phyloP scores from a whole-genome alignment of 2,797 vertebrate genomes.

The Scolopax bukidnonensis region DNA sequence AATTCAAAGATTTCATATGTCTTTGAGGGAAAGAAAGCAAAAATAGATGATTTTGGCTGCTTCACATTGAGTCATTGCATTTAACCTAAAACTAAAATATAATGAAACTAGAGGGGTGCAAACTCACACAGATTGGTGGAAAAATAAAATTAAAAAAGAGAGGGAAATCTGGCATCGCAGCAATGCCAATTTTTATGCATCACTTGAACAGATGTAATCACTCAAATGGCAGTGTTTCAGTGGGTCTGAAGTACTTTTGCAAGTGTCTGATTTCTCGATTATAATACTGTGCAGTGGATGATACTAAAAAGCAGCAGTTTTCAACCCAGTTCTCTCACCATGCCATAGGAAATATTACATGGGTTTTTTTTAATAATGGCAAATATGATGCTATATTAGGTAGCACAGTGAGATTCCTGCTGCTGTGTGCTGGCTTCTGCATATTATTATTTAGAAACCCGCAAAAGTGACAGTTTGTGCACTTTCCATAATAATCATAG shows the following conservation, averaged over 20 bases:
- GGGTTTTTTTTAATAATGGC: not conserved
- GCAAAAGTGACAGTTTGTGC: not conserved
- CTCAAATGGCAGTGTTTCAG: constrained; percentile 59
- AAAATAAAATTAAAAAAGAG: not conserved
- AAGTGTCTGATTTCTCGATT: not conserved
- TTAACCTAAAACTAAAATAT: not conserved
- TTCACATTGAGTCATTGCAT: not conserved
- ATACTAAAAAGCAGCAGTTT: not conserved
- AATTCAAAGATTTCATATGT: not conserved
- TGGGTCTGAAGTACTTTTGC: not conserved
- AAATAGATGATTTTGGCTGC: not conserved
- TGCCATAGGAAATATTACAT: not conserved
- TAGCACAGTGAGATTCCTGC: not conserved
- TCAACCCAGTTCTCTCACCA: not conserved
- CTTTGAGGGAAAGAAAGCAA: not conserved
- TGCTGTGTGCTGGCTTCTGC: not conserved
- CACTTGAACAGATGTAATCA: constrained; percentile 52
- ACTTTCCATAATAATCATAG: not conserved
- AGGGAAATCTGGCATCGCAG: not conserved
- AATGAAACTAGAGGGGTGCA: constrained; percentile 28
- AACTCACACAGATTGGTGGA: not conserved
- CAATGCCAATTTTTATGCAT: not conserved
- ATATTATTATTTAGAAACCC: not conserved
- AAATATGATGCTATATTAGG: not conserved
- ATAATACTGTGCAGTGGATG: not conserved